phyloP scores from a whole-genome alignment of 2,888 invertebrate species.

The Stratiomys singularior region DNA sequence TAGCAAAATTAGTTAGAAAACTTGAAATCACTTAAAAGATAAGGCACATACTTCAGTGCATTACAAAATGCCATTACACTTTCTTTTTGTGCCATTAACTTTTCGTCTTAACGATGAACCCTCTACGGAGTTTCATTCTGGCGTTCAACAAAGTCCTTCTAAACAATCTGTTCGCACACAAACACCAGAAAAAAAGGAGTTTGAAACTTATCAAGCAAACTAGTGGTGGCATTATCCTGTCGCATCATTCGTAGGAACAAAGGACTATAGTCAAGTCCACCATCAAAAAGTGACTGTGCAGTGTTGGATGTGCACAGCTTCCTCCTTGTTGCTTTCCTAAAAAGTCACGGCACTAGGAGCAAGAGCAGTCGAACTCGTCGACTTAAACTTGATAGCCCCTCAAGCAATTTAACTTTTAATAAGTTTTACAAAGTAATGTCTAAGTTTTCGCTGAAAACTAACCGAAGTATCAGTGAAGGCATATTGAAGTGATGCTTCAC shows the following conservation, averaged over 20 bases:
- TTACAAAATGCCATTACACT: constrained; percentile 26
- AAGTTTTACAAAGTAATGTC: constrained; percentile 31
- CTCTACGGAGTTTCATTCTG: neutral
- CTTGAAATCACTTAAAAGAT: constrained; percentile 30
- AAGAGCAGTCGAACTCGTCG: neutral
- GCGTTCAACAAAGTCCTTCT: neutral
- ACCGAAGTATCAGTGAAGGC: neutral
- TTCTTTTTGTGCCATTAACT: constrained; percentile 34
- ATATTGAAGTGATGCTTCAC: neutral
- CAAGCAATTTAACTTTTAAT: constrained; percentile 45
- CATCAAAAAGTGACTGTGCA: neutral
- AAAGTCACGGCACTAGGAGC: neutral
- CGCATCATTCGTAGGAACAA: constrained; percentile 9
- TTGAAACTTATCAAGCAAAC: constrained; percentile 33
- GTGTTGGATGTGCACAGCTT: neutral
- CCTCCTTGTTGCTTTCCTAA: neutral
- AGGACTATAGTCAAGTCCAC: neutral
- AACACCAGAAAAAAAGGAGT: neutral
- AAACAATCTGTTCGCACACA: neutral
- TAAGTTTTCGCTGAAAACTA: constrained; percentile 27
- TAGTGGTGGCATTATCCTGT: constrained; percentile 19
- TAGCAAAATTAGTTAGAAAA: constrained; percentile 5
- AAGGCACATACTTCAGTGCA: constrained; percentile 21
- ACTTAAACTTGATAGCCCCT: constrained; percentile 13
- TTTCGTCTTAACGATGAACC: neutral